Evolutionary conservation across 2,113 vertebrate genomes (phyloP).

Genomic region (Phrynocephalus versicolor): DNA sequence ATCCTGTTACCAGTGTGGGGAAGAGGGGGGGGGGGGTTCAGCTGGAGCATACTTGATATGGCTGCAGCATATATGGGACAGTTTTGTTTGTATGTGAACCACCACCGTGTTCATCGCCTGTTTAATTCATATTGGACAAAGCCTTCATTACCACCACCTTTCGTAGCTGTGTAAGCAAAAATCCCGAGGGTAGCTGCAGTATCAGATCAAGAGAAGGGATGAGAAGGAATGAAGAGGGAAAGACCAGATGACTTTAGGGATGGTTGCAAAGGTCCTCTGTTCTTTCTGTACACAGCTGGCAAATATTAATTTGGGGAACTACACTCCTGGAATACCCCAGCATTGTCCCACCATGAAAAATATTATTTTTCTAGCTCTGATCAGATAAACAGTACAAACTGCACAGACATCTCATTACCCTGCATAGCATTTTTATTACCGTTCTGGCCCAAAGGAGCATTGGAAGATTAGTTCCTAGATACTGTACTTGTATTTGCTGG

Average conservation of each 20-base stretch:
- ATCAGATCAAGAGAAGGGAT: neutral
- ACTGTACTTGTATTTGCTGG: neutral
- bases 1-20: neutral
- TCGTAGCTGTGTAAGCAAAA: neutral
- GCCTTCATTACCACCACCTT: neutral
- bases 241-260: neutral
- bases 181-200: neutral
- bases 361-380: no score
- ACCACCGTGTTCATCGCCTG: neutral
- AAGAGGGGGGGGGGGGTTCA: conserved; percentile 37
- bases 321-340: no score
- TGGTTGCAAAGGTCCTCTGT: neutral
- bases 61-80: neutral
- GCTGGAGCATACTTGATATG: neutral
- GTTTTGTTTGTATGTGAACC: neutral
- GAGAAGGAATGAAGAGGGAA: neutral
- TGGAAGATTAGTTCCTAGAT: neutral
- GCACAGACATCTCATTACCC: neutral
- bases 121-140: neutral
- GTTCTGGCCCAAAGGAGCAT: neutral
- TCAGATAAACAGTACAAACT: neutral
- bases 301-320: no score
- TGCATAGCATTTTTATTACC: neutral
- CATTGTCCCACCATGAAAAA: no score
- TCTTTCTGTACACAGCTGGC: neutral